These are phyloP conservation scores for Philonicus albiceps DNA, from an alignment of 2,888 invertebrate species.

Conservation along the genomic window DNA sequence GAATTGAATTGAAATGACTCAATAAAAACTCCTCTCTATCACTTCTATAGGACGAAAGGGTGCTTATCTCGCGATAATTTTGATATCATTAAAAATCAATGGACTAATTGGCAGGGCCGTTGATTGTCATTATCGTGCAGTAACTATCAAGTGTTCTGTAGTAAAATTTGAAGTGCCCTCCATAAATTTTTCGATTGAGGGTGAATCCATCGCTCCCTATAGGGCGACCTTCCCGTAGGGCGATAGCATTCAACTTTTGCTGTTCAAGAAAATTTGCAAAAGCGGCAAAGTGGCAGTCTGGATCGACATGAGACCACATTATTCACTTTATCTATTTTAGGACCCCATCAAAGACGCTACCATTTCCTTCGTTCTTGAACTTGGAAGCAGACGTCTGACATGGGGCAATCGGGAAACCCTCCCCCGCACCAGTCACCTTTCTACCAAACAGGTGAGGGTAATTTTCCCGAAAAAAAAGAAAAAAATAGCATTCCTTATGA, in stretches of 20 bases:
- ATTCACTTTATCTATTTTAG: constrained; percentile 1
- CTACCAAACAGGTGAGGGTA: neutral
- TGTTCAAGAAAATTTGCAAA: neutral
- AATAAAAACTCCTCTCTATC: neutral
- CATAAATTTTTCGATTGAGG: neutral
- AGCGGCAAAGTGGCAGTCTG: neutral
- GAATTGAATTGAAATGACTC: neutral
- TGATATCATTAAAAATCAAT: neutral
- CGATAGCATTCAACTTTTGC: neutral
- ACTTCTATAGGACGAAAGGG: neutral
- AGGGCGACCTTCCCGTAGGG: neutral
- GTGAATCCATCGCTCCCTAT: neutral
- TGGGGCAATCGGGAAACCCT: neutral
- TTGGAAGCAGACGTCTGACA: neutral
- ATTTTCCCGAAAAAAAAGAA: constrained; percentile 5
- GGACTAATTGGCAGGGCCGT: neutral
- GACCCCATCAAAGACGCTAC: neutral
- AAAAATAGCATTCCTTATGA: neutral
- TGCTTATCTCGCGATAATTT: neutral
- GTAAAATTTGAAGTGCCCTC: neutral
- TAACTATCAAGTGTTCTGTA: neutral
- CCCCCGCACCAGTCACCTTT: neutral
- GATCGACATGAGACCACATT: constrained; percentile 21
- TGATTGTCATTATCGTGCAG: neutral
- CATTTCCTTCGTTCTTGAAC: constrained; percentile 18